Percentiles rank a stretch among this genome's conserved stretches.
These are phyloP conservation scores for Astropecten irregularis DNA, from an alignment of 53 echinoderm and acorn worm genomes.

Conservation along the genomic window DNA sequence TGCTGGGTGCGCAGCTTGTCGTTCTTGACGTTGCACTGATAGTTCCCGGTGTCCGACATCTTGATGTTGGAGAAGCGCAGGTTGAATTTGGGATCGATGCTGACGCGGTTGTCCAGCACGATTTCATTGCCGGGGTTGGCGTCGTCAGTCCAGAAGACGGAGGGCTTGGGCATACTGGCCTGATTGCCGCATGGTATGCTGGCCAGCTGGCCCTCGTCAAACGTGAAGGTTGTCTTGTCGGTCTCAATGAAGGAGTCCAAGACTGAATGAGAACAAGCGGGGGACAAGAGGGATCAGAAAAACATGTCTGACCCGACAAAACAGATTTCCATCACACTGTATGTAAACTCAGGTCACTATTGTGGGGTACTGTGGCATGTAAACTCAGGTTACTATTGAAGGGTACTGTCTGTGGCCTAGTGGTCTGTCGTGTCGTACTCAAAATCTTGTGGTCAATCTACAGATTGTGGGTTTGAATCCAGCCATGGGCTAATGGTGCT, in stretches of 20 bases:
- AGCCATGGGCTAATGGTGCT: too few relatives aligned
- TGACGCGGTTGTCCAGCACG: slow-evolving; percentile 47
- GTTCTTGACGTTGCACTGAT: slow-evolving; percentile 56
- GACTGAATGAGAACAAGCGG: too few relatives aligned
- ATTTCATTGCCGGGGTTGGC: slow-evolving; percentile 32
- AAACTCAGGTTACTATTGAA: too few relatives aligned
- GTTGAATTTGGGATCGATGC: slow-evolving; percentile 36
- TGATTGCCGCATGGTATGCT: slow-evolving; percentile 31
- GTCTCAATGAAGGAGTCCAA: neutral
- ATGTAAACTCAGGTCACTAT: too few relatives aligned
- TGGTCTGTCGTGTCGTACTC: too few relatives aligned
- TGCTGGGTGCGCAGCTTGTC: slow-evolving; percentile 21
- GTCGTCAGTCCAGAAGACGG: slow-evolving; percentile 55
- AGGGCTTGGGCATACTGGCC: slow-evolving; percentile 11
- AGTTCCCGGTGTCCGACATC: slow-evolving; percentile 2
- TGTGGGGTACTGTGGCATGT: too few relatives aligned
- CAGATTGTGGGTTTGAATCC: too few relatives aligned
- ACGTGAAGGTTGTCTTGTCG: neutral
- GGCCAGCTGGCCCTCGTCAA: neutral
- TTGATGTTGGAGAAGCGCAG: slow-evolving; percentile 39
- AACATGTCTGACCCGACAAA: neutral
- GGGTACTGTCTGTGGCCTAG: too few relatives aligned
- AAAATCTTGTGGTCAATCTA: too few relatives aligned
- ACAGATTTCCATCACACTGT: too few relatives aligned
- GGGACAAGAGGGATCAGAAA: neutral